Base-by-base conservation (phyloP, 1,140 invertebrate genomes). In the Bicyclus anynana region DNA sequence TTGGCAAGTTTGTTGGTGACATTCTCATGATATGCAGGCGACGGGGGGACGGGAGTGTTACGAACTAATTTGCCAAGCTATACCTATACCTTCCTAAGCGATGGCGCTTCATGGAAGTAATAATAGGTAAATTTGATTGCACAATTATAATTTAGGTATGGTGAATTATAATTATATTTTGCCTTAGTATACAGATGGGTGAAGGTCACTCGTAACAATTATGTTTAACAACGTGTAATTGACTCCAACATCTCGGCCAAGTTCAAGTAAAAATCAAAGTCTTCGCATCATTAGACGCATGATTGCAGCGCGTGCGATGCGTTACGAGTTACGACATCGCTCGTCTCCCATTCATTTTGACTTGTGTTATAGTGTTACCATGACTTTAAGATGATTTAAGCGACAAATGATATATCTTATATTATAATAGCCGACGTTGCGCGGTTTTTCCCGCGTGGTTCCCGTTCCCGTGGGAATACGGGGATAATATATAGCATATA, bases 251-350 rank as follows among this genome's bases (percentile, higher is more conserved):
- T 66, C 56, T 67, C 65, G 76, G 76, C 65, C 72, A 81, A 80
- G 74, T 81, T 78, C 73, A 80, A 73, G 75, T 62, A 68, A 67
- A 66, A 48, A 52, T 49, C 17, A 53, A 65, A 47, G 60, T 51
- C 40, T 44, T 66, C 37, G 67, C 50, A 63, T 70, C 62, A 75
- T 74, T 73, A 69, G 56, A 42, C 21, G 42, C 46, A 62, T 64
- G 61, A 72, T 71, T 72, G 66, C 63, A 56, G 44, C 60, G 67
- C 65, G 63, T 53, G 29, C 42, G 50, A 67, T 58, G 50, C 56
- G 51, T 72, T 80, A 69, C 69, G 49, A 65, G 51, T 72, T 80
- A 69, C 69, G 49, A 65, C 69, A 77, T 51, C 63, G 63, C 3
- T 18, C 40, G 69, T 63, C 61, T 65, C 69, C 40, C 18, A 44